Conservation (phyloP, 2,888 invertebrate genomes). For the Frankliniella fusca region DNA sequence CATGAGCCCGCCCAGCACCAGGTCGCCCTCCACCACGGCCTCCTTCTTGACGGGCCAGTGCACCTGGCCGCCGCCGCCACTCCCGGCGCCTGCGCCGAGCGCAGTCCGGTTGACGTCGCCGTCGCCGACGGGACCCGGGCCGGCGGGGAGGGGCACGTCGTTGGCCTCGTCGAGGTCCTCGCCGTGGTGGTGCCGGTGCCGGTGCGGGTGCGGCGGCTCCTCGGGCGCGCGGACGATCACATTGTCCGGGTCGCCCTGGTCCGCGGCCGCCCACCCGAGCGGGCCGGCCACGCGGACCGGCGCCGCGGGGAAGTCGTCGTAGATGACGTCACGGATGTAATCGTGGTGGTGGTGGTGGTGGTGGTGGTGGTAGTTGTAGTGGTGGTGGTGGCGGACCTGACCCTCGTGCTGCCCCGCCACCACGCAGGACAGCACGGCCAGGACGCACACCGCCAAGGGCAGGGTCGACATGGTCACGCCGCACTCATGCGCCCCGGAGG, state of each 20-base stretch:
- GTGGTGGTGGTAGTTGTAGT: background rate
- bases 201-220: constrained; percentile 1
- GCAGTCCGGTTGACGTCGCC: background rate
- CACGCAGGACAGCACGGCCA: background rate
- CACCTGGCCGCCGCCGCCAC: background rate
- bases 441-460: background rate
- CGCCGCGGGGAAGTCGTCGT: background rate
- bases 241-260: background rate
- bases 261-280: background rate
- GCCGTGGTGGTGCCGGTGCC: constrained; percentile 13
- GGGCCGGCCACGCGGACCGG: background rate
- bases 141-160: background rate
- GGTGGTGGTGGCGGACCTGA: background rate
- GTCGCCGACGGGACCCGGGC: background rate
- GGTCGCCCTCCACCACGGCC: constrained; percentile 79
- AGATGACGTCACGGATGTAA: background rate
- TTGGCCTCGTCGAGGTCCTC: background rate
- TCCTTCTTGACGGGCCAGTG: constrained; percentile 79
- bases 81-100: background rate
- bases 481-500: too few relatives aligned
- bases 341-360: background rate
- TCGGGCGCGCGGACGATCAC: background rate
- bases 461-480: background rate
- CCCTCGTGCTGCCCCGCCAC: background rate
- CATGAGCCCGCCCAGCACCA: constrained; percentile 86